Percentiles rank a stretch among this genome's conserved stretches.
These are phyloP conservation scores for Reinhardtius hippoglossoides DNA, from an alignment of 2,113 vertebrate genomes.

Conservation along the genomic window DNA sequence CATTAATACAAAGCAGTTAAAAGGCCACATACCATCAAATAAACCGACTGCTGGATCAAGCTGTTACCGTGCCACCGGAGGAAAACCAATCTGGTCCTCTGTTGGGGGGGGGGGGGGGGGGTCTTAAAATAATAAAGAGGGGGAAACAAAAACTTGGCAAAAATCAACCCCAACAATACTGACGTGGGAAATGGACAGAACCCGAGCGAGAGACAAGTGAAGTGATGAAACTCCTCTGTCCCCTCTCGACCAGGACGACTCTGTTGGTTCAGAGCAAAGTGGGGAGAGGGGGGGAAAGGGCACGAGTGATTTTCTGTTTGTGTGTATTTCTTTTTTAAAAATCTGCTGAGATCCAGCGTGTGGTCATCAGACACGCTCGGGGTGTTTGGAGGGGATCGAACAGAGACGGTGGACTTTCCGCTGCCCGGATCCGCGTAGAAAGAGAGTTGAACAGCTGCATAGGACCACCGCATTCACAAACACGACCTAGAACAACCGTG, in stretches of 20 bases:
- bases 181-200: slow-evolving; percentile 38
- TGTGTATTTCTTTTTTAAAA: background rate
- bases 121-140: background rate
- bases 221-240: slow-evolving; percentile 2
- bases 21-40: slow-evolving; percentile 94
- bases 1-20: slow-evolving; percentile 98
- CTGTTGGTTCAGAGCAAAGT: too few relatives aligned
- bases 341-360: slow-evolving; percentile 14
- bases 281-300: too few relatives aligned
- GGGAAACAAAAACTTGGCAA: slow-evolving; percentile 27
- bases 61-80: slow-evolving; percentile 78
- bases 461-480: slow-evolving; percentile 61
- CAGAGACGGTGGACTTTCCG: slow-evolving; percentile 44
- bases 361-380: slow-evolving; percentile 7
- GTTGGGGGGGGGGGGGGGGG: slow-evolving; percentile 14
- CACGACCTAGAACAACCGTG: slow-evolving; percentile 60
- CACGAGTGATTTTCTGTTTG: background rate
- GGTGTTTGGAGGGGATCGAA: slow-evolving; percentile 2
- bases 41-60: slow-evolving; percentile 84
- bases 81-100: slow-evolving; percentile 50
- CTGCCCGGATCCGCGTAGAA: slow-evolving; percentile 62
- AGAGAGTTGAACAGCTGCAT: slow-evolving; percentile 66
- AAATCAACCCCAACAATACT: slow-evolving; percentile 58
- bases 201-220: slow-evolving; percentile 7
- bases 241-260: too few relatives aligned